Evolutionary conservation across 2,797 vertebrate genomes (phyloP), one percentile per base, ranked within the genome.

Genomic region (Cynopterus sphinx): DNA sequence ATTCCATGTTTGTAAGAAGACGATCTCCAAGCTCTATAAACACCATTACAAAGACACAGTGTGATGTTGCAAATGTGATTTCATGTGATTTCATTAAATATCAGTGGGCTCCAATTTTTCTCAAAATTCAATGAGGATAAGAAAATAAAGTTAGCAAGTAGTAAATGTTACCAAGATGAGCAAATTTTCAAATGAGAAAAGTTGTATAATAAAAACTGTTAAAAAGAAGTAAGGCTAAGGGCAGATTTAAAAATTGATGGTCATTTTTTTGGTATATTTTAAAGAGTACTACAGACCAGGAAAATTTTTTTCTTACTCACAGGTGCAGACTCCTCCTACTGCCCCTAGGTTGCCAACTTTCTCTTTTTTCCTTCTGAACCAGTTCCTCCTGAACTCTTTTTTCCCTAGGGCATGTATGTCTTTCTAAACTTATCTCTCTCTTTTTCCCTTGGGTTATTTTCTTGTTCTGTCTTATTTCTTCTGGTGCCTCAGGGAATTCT

Each of bases 381-480:
- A 70, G 46, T 81, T 81, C 31, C 16, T 36, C 81, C 24, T 24
- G 24, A 10, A 49, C 28, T 75, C 31, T 28, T 67, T 73, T 63
- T 9, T 65, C 21, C 49, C 85, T 9, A 26, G 19, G 43, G 21
- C 19, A 4, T 28, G 3, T 16, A 11, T 6, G 41, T 13, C 39
- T 90, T 96, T 95, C 77, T 78, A 79, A 87, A 74, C 33, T 51
- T 65, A 85, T 82, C 88, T 83, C 24, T 88, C 57, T 90, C 41
- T 74, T 95, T 55, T 51, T 4, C 41, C 70, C 85, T 87, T 46
- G 78, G 55, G 82, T 86, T 96, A 39, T 92, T 95, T 96, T 91
- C 74, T 68, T 96, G 55, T 91, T 53, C 82, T 92, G 46, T 88
- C 68, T 95, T 83, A 74, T 92, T 95, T 95, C 83, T 82, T 75